Evolutionary conservation across 1,140 invertebrate species (phyloP).

Genomic region (Harlomillsia oculata): DNA sequence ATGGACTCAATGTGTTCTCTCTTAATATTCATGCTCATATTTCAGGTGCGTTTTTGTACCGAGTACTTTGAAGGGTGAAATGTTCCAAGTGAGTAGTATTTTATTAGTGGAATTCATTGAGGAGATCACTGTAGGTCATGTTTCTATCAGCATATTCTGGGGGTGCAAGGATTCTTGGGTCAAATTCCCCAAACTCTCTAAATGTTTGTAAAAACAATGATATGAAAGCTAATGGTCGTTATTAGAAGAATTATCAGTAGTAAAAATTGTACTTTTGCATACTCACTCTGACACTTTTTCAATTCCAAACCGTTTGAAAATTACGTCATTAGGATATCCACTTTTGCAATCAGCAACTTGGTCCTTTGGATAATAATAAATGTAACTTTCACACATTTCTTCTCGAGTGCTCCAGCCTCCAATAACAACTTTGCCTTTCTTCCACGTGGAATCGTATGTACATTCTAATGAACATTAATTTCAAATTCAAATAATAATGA

Average conservation of each 20-base stretch:
- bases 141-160: no score
- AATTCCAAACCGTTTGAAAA: conserved; percentile 9
- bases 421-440: neutral
- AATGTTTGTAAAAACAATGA: no score
- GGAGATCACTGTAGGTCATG: no score
- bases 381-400: conserved; percentile 76
- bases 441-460: conserved; percentile 6
- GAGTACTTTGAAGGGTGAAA: neutral
- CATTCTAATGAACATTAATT: conserved; percentile 12
- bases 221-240: no score
- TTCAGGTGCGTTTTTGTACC: conserved; percentile 1
- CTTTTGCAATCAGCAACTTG: conserved; percentile 65
- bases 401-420: conserved; percentile 70
- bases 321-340: neutral
- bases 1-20: conserved; percentile 14
- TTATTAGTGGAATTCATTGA: neutral
- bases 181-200: no score
- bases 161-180: no score
- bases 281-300: neutral
- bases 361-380: conserved; percentile 70
- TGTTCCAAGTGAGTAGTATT: neutral
- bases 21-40: conserved; percentile 18
- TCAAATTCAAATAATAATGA: neutral
- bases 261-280: no score
- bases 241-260: no score